Evolutionary conservation across 2,888 invertebrate genomes (phyloP).

Genomic region (Physocephala rufipes): DNA sequence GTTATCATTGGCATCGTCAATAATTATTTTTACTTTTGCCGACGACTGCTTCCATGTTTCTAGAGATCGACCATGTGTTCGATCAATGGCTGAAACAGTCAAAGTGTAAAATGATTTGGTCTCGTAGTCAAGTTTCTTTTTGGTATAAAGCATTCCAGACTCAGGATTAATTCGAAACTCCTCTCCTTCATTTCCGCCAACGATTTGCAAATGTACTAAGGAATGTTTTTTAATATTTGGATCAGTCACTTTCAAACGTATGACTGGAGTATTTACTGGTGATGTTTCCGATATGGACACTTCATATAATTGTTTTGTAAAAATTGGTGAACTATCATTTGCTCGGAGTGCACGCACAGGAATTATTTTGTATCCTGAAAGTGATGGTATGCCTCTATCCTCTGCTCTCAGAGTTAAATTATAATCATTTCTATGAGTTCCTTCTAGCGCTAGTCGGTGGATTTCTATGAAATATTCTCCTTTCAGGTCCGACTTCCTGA

Average conservation of each 20-base stretch:
- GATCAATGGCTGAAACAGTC: slow-evolving; percentile 90
- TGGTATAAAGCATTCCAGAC: slow-evolving; percentile 89
- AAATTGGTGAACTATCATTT: slow-evolving; percentile 88
- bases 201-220: slow-evolving; percentile 85
- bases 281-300: slow-evolving; percentile 88
- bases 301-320: slow-evolving; percentile 86
- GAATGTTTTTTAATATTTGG: slow-evolving; percentile 85
- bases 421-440: slow-evolving; percentile 75
- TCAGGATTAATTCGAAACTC: slow-evolving; percentile 88
- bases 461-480: slow-evolving; percentile 85
- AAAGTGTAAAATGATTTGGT: slow-evolving; percentile 83
- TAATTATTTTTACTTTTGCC: slow-evolving; percentile 88
- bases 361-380: slow-evolving; percentile 81
- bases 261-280: slow-evolving; percentile 87
- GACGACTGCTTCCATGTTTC: slow-evolving; percentile 87
- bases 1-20: slow-evolving; percentile 94
- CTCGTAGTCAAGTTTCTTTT: slow-evolving; percentile 85
- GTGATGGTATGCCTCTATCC: slow-evolving; percentile 83
- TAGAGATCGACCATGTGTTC: slow-evolving; percentile 82
- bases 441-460: slow-evolving; percentile 55
- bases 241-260: slow-evolving; percentile 86
- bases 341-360: slow-evolving; percentile 83
- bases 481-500: slow-evolving; percentile 71
- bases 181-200: slow-evolving; percentile 89
- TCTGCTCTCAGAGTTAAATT: slow-evolving; percentile 86